These are phyloP conservation scores for Pseudoips prasinana DNA, from an alignment of 2,888 invertebrate species.

Conservation along the genomic window DNA sequence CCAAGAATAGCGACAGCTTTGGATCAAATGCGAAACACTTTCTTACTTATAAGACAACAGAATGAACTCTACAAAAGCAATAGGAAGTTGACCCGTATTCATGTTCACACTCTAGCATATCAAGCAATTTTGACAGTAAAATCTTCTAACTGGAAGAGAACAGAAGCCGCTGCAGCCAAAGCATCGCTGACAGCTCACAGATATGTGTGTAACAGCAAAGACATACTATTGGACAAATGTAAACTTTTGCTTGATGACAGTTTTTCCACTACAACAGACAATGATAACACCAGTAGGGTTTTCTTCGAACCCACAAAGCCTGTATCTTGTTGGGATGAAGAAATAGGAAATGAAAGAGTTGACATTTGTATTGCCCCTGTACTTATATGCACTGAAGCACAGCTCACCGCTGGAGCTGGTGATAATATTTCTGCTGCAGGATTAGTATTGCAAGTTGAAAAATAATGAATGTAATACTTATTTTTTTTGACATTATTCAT, in stretches of 20 bases:
- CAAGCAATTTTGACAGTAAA: slow-evolving; percentile 90
- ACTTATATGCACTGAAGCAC: slow-evolving; percentile 90
- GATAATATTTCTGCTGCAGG: slow-evolving; percentile 95
- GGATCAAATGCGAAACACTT: slow-evolving; percentile 90
- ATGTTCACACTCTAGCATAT: slow-evolving; percentile 93
- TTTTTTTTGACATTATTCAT: slow-evolving; percentile 22
- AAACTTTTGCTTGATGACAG: slow-evolving; percentile 90
- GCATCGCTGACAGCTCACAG: slow-evolving; percentile 91
- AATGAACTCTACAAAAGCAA: slow-evolving; percentile 64
- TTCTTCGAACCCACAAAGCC: slow-evolving; percentile 86
- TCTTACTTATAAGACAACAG: slow-evolving; percentile 72
- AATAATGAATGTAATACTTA: slow-evolving; percentile 55
- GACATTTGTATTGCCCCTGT: slow-evolving; percentile 92
- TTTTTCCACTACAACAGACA: slow-evolving; percentile 86
- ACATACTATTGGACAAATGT: slow-evolving; percentile 71
- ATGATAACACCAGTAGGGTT: slow-evolving; percentile 79
- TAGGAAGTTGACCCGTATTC: slow-evolving; percentile 87
- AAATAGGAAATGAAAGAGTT: slow-evolving; percentile 68
- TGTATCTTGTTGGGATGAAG: slow-evolving; percentile 91
- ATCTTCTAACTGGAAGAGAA: slow-evolving; percentile 88
- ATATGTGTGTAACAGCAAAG: slow-evolving; percentile 88
- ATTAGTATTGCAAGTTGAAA: slow-evolving; percentile 85
- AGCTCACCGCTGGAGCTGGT: slow-evolving; percentile 92
- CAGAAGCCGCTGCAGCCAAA: slow-evolving; percentile 90
- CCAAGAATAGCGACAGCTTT: slow-evolving; percentile 90